Evolutionary conservation across 1,140 invertebrate genomes (phyloP).

Genomic region (Agraylea sexmaculata): DNA sequence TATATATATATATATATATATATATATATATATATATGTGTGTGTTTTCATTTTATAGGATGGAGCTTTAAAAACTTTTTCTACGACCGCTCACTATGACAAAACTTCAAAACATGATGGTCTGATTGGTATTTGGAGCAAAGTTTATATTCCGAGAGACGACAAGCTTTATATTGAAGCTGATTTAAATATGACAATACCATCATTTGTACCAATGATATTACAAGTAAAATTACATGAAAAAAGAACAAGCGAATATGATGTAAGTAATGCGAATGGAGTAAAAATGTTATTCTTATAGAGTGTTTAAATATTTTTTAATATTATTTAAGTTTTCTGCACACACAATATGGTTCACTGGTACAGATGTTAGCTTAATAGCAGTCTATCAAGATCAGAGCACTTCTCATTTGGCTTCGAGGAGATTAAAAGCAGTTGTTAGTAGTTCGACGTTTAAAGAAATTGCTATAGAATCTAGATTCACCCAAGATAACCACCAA

Average conservation of each 20-base stretch:
- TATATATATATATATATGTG: too few species aligned
- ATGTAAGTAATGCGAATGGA: constrained; percentile 25
- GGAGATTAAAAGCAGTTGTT: constrained; percentile 54
- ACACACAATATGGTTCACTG: constrained; percentile 64
- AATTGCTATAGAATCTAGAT: constrained; percentile 46
- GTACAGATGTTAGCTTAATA: constrained; percentile 52
- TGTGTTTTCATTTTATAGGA: constrained; percentile 13
- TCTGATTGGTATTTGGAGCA: constrained; percentile 24
- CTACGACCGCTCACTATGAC: constrained; percentile 14
- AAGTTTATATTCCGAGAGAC: constrained; percentile 30
- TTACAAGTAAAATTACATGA: constrained; percentile 32
- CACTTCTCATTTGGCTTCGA: constrained; percentile 43
- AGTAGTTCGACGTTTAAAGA: constrained; percentile 59
- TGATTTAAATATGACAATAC: constrained; percentile 33
- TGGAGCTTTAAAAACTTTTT: constrained; percentile 8
- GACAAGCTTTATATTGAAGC: constrained; percentile 32
- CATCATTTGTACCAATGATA: constrained; percentile 29
- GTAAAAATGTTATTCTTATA: not conserved
- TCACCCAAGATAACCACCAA: constrained; percentile 47
- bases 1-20: too few species aligned
- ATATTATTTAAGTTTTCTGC: constrained; percentile 26
- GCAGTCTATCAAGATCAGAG: constrained; percentile 62
- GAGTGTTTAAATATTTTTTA: not conserved
- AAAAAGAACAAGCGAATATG: constrained; percentile 33
- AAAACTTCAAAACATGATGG: constrained; percentile 9